Base-by-base conservation (phyloP, 1,140 invertebrate species). In the Bombus impatiens region DNA sequence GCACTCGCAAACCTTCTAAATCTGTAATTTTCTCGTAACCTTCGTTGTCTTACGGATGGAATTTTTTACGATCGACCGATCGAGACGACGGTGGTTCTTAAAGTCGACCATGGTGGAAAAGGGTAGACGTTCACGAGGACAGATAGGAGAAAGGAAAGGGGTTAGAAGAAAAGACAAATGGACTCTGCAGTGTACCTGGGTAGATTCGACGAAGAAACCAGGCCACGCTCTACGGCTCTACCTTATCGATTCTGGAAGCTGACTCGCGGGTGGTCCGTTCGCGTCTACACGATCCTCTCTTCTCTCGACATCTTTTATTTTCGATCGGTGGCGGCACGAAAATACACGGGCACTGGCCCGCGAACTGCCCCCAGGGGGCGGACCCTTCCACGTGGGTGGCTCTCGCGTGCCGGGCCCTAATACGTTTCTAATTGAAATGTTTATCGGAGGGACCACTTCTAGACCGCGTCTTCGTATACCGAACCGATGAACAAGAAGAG, bases 351-450 rank as follows among this genome's bases (percentile, higher is more conserved):
- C 89, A 91, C 89, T 89, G 90, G 92, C 86, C 85, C 92, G 89
- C 90, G 87, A 91, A 90, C 79, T 93, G 88, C 92, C 92, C 90
- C 86, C 86, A 84, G 88, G 92, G 89, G 91, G 89, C 87, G 84
- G 82, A 86, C 86, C 92, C 71, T 88, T 93, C 91, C 85, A 92
- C 92, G 92, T 93, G 93, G 93, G 93, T 94, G 93, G 93, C 88
- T 87, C 90, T 93, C 92, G 92, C 93, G 92, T 94, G 92, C 91
- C 87, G 87, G 88, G 87, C 75, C 91, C 92, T 92, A 93, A 92
- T 92, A 90, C 88, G 92, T 91, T 93, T 92, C 91, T 93, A 94
- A 94, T 93, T 93, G 93, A 94, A 92, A 94, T 92, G 93, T 94
- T 94, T 91, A 91, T 90, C 89, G 87, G 44, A 9, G 25, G 65